Evolutionary conservation across 2,113 vertebrate species (phyloP).

Genomic region (Equus quagga): DNA sequence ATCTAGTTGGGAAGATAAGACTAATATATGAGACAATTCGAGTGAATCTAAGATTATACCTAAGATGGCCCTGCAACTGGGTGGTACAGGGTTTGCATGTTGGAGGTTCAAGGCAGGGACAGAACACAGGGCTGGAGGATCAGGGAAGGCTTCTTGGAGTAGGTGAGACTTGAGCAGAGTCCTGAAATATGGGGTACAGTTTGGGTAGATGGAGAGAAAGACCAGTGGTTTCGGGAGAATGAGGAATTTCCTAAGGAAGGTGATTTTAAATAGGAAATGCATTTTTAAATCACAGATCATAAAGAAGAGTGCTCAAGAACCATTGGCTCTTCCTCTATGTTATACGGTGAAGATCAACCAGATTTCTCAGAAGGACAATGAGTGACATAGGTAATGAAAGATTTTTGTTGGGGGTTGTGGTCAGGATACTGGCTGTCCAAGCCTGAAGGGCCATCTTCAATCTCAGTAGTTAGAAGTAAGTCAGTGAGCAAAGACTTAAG

Average conservation of each 20-base stretch:
- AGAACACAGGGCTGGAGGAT: neutral
- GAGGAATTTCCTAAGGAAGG: neutral
- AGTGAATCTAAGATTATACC: neutral
- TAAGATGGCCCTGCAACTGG: neutral
- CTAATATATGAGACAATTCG: neutral
- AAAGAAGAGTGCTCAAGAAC: neutral
- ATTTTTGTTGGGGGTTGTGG: neutral
- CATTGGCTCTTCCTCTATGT: neutral
- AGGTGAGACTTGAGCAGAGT: neutral
- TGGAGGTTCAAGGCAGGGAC: neutral
- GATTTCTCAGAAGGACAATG: neutral
- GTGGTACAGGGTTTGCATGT: too few species aligned
- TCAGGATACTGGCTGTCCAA: neutral
- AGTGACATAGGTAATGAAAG: constrained; percentile 13
- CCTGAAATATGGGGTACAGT: neutral
- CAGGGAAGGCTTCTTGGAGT: neutral
- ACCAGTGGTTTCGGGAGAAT: neutral
- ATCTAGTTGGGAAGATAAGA: neutral
- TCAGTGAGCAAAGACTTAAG: neutral
- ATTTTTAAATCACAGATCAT: neutral
- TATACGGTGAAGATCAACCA: neutral
- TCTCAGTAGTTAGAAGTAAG: neutral
- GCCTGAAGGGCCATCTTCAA: neutral
- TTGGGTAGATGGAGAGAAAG: neutral
- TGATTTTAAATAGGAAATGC: constrained; percentile 16